Base-by-base conservation (phyloP, 30 jellyfish, hydroid and myxozoan genomes). In the Aurelia sp. region DNA sequence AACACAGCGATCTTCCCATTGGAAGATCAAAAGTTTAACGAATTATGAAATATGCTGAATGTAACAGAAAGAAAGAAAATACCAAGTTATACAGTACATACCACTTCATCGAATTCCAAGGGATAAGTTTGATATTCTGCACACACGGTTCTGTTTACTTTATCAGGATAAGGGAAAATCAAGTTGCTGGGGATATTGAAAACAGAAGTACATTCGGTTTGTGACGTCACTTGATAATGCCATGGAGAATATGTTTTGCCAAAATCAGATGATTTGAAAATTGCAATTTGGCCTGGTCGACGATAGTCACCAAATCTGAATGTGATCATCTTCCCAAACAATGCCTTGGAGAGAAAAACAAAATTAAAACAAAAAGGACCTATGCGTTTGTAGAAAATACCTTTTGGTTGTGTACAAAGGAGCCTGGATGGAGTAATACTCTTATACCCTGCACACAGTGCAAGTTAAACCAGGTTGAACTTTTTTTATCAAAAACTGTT, bases 281-380 rank as follows among this genome's bases (percentile, higher is more conserved):
- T 61, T 13, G 87, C 88, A n/a, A 91, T 91, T 61, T 91, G 98
- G 23, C 98, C 98, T 11, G 98, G 98, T 47, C 98, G 90, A n/a
- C 89, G 98, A 37, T 86, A 91, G 61, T 96, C 95, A 18, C 98
- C 98, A 61, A 91, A 91, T 11, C 76, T 16, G 55, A 91, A 35
- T n/a, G 69, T 66, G 6, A 91, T 65, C 22, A 76, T 72, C 53
- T 84, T 70, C 12, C 88, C 93, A 52, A 65, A 62, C 57, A 86
- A 66, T 31, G 86, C 70, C 98, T 91, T 48, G 23, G 76, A 79
- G 59, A 18, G 55, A 73, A 71, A 40, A n/a, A 71, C 3, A 7
- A 44, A 9, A 44, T 0, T 44, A 16, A 44, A 44, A 44, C 16
- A 8, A 40, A 44, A 2, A 44, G 3, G 10, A 0, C 55, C 13